A percentile compares a stretch with the other conserved stretches of the same genome.
These are phyloP conservation scores for Lethenteron camtschaticum DNA, from an alignment of 2,113 vertebrate species.

Conservation along the genomic window DNA sequence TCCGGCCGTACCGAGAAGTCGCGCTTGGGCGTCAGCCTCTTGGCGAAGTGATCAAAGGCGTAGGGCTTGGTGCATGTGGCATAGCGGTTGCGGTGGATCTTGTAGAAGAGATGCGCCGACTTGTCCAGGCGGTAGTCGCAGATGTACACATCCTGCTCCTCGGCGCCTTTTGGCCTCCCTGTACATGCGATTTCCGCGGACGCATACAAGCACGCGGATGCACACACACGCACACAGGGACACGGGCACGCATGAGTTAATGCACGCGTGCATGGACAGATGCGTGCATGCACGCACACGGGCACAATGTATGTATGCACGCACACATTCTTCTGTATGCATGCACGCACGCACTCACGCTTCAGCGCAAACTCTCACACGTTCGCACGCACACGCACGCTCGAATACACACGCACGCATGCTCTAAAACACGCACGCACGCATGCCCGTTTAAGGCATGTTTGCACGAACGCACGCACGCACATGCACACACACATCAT, in stretches of 20 bases:
- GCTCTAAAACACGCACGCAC: neutral
- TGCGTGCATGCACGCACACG: neutral
- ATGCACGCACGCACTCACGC: neutral
- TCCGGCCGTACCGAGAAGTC: neutral
- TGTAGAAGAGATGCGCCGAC: neutral
- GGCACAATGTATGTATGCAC: neutral
- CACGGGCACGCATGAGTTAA: neutral
- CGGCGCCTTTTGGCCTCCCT: neutral
- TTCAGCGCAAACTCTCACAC: neutral
- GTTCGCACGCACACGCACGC: neutral
- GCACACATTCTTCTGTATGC: neutral
- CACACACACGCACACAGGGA: neutral
- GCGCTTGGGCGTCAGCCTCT: constrained; percentile 4
- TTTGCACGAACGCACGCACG: neutral
- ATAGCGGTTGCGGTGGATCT: constrained; percentile 6
- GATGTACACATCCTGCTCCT: neutral
- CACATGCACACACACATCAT: neutral
- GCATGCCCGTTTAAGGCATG: neutral
- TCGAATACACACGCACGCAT: neutral
- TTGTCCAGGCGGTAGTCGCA: constrained; percentile 5
- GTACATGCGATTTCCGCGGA: neutral
- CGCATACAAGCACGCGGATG: neutral
- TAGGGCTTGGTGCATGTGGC: constrained; percentile 5
- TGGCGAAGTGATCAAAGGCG: constrained; percentile 2
- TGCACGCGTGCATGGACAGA: neutral